A percentile compares a stretch with the other conserved stretches of the same genome.
Evolutionary conservation across 2,113 vertebrate genomes (phyloP).

Genomic region (Hydropotes inermis): DNA sequence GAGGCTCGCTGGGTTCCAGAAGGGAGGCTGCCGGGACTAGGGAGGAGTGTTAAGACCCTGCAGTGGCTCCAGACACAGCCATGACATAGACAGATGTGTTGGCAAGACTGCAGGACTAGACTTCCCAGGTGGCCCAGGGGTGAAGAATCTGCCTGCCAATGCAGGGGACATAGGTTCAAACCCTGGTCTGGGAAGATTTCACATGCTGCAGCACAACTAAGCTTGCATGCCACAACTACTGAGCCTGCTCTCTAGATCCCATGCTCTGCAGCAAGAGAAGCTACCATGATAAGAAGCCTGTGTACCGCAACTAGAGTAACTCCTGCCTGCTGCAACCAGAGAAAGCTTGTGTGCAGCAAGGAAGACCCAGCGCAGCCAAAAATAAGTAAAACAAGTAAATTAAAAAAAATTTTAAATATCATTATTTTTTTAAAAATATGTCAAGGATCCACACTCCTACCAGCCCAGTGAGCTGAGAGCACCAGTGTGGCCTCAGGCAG

Average conservation of each 20-base stretch:
- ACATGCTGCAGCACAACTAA: not conserved
- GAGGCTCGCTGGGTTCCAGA: not conserved
- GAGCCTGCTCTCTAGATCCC: not conserved
- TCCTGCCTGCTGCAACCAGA: not conserved
- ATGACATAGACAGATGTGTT: not conserved
- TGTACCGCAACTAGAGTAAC: not conserved
- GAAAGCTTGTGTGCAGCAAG: not conserved
- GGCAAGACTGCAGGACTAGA: not conserved
- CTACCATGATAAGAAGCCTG: not conserved
- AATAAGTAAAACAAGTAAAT: not conserved
- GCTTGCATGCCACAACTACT: not conserved
- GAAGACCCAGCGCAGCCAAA: not conserved
- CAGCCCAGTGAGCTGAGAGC: not conserved
- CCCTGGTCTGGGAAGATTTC: not conserved
- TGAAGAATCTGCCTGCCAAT: not conserved
- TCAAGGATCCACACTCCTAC: not conserved
- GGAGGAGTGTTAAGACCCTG: not conserved
- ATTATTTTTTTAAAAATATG: not conserved
- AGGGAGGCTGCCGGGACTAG: not conserved
- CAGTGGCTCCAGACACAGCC: not conserved
- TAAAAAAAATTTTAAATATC: fast-evolving
- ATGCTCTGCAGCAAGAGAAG: not conserved
- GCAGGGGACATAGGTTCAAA: not conserved
- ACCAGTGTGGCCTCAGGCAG: not conserved
- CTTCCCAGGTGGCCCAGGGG: not conserved